These are phyloP conservation scores for Phenacoccus solenopsis DNA, from an alignment of 1,140 invertebrate species.

Conservation along the genomic window DNA sequence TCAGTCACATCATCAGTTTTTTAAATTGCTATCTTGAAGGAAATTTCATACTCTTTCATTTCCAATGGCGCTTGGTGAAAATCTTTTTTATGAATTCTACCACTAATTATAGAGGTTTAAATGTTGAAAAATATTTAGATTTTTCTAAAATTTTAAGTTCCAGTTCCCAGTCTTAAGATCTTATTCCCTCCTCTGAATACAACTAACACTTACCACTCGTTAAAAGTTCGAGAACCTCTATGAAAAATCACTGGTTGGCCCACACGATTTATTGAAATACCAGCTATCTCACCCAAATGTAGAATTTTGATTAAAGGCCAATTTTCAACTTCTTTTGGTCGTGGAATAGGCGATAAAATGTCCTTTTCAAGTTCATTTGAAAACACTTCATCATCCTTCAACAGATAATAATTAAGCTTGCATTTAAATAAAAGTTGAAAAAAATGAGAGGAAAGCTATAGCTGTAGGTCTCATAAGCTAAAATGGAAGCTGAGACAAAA, in stretches of 20 bases:
- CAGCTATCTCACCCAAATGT: slow-evolving; percentile 59
- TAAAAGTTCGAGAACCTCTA: slow-evolving; percentile 66
- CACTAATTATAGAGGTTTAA: too few species aligned
- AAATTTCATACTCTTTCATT: too few species aligned
- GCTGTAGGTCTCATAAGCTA: too few species aligned
- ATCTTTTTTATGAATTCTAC: too few species aligned
- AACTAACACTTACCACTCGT: slow-evolving; percentile 48
- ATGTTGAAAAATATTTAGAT: too few species aligned
- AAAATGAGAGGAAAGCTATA: too few species aligned
- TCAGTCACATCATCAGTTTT: too few species aligned
- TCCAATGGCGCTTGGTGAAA: too few species aligned
- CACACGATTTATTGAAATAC: slow-evolving; percentile 63
- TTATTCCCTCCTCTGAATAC: too few species aligned
- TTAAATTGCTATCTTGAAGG: too few species aligned
- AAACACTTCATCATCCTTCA: not conserved
- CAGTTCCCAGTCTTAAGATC: not conserved
- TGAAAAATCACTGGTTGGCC: slow-evolving; percentile 81
- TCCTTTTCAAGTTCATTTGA: not conserved
- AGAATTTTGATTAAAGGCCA: slow-evolving; percentile 22
- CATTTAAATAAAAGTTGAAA: not conserved
- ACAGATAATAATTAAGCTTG: not conserved
- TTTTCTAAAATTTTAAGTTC: not conserved
- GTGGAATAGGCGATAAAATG: not conserved
- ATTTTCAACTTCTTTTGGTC: slow-evolving; percentile 21
- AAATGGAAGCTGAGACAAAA: too few species aligned